Evolutionary conservation across 2,888 invertebrate genomes (phyloP).

Genomic region (Lithophane leautieri): DNA sequence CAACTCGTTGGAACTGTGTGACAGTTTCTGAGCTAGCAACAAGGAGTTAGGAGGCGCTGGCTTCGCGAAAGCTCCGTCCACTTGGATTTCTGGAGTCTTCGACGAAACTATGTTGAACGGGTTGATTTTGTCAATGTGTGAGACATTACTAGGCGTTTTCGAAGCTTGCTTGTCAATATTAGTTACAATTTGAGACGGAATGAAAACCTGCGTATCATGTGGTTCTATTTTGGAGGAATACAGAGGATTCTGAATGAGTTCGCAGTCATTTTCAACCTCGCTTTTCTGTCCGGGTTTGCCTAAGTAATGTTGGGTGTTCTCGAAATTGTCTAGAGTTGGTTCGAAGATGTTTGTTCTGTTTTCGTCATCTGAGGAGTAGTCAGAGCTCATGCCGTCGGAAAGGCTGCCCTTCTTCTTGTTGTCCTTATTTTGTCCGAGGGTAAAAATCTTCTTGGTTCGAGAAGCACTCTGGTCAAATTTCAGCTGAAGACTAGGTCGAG

Average conservation of each 20-base stretch:
- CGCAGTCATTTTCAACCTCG: constrained; percentile 83
- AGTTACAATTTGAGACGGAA: constrained; percentile 89
- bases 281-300: constrained; percentile 77
- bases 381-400: constrained; percentile 91
- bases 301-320: constrained; percentile 87
- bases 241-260: constrained; percentile 86
- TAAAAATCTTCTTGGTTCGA: constrained; percentile 88
- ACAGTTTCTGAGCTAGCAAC: constrained; percentile 91
- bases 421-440: constrained; percentile 84
- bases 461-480: constrained; percentile 86
- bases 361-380: constrained; percentile 89
- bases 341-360: constrained; percentile 87
- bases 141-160: constrained; percentile 81
- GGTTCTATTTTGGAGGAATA: constrained; percentile 88
- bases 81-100: constrained; percentile 92
- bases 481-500: constrained; percentile 88
- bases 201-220: constrained; percentile 87
- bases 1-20: constrained; percentile 93
- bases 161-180: constrained; percentile 71
- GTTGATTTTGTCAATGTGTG: constrained; percentile 75
- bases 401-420: constrained; percentile 92
- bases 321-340: constrained; percentile 88
- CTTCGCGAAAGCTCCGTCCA: constrained; percentile 82
- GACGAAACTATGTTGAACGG: constrained; percentile 79
- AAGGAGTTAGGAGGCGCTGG: constrained; percentile 89